Evolutionary conservation across 2,888 invertebrate species (phyloP).

Genomic region (Epirrhoe tristata): DNA sequence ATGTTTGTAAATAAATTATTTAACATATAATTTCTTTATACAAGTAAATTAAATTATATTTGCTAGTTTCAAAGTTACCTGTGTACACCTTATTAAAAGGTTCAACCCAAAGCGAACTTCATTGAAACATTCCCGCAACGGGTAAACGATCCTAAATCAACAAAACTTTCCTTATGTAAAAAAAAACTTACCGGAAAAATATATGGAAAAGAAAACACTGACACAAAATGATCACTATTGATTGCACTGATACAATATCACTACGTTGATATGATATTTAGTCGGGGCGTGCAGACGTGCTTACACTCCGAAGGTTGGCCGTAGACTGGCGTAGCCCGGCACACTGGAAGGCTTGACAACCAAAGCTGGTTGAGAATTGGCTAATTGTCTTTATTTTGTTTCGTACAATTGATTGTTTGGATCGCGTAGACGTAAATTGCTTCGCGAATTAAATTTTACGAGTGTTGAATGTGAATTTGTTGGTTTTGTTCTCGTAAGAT

Average conservation of each 20-base stretch:
- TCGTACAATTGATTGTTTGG: slow-evolving; percentile 29
- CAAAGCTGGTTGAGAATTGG: slow-evolving; percentile 18
- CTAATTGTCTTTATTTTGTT: slow-evolving; percentile 29
- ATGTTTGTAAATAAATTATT: neutral
- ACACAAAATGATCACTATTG: slow-evolving; percentile 32
- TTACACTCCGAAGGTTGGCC: slow-evolving; percentile 12
- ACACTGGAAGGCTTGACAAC: slow-evolving; percentile 8
- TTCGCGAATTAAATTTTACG: slow-evolving; percentile 13
- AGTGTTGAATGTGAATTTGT: neutral
- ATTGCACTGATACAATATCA: slow-evolving; percentile 30
- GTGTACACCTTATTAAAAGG: neutral
- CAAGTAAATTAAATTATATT: neutral
- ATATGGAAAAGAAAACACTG: slow-evolving; percentile 10
- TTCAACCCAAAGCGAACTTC: slow-evolving; percentile 5
- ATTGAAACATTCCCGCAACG: neutral
- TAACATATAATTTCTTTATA: neutral
- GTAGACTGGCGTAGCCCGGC: slow-evolving; percentile 21
- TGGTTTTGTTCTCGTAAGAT: neutral
- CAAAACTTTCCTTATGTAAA: neutral
- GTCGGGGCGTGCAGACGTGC: slow-evolving; percentile 17
- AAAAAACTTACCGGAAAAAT: slow-evolving; percentile 25
- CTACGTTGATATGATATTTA: slow-evolving; percentile 23
- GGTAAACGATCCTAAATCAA: slow-evolving; percentile 14
- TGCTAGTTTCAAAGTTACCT: neutral
- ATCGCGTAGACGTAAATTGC: slow-evolving; percentile 11